Evolutionary conservation across 2,888 invertebrate species (phyloP), one percentile per base, ranked within the genome.

Genomic region (Caenorhabditis zanzibari): DNA sequence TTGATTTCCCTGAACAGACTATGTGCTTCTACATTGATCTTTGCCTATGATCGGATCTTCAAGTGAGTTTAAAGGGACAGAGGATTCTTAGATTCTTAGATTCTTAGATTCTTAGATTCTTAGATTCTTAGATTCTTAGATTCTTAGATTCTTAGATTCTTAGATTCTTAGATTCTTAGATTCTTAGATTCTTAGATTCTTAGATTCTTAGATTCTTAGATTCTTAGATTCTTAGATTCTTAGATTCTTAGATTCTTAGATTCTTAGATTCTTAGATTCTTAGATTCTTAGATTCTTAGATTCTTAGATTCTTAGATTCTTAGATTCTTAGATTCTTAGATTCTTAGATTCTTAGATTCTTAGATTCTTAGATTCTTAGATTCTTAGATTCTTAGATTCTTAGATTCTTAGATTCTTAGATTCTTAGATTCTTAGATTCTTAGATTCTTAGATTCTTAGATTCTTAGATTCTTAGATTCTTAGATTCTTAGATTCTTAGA

Each of bases 1-100:
- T 10, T 75, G 26, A 81, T 81, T 61, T 81, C 81, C 7, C 6
- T 69, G 12, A 81, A 81, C 28, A 38, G 81, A 26, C 54, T 81
- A 19, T 76, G 76, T 24, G 76, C 76, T 14, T 49, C 52, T 0
- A 38, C 38, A 0, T 28, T 76, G 12, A 35, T 66, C 1, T 76
- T 76, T 10, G 14, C 26, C 3, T 76, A 76, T 10, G 26, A 59
- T 2, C 24, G 5, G 5, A 59, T 76, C n/a, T 76, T 69, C 41
- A 14, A 47, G 76, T 76, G 16, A 49, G 68, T 75, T 56, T 16
- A 12, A 12, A 12, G 32, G 32, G 10, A 16, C 41, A 2, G n/a
- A n/a, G n/a, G n/a, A n/a, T 24, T 3, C 26, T 26, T 14, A 22
- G 2, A 10, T 12, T 2, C 24, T 47, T 32, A 35, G 7, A 47